These are phyloP conservation scores for Oreortyx pictus DNA, from an alignment of 2,797 vertebrate species.

Conservation along the genomic window DNA sequence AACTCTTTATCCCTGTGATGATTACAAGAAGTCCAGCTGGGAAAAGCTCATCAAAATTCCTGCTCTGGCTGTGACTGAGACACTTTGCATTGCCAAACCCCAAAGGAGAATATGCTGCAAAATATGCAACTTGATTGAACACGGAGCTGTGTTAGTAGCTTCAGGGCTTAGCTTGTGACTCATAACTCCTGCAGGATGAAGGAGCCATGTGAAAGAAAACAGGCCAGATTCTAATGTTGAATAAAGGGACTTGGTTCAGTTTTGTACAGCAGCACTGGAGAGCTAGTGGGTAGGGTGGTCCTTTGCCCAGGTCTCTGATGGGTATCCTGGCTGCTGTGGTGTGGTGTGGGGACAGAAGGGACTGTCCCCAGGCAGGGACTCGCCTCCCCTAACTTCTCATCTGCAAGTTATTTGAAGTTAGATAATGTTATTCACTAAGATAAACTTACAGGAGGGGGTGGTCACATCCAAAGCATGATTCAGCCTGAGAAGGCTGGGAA, in stretches of 20 bases:
- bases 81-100: not conserved
- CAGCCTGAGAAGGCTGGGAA: not conserved
- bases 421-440: not conserved
- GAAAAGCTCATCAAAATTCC: slow-evolving; percentile 60
- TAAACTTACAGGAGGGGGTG: not conserved
- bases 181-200: not conserved
- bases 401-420: not conserved
- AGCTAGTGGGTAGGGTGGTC: not conserved
- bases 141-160: not conserved
- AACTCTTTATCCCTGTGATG: slow-evolving; percentile 19
- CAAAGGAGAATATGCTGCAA: not conserved
- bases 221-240: not conserved
- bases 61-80: not conserved
- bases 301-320: not conserved
- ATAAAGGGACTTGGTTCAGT: not conserved
- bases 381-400: not conserved
- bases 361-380: not conserved
- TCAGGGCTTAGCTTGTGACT: not conserved
- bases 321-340: not conserved
- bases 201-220: not conserved
- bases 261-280: not conserved
- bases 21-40: slow-evolving; percentile 64
- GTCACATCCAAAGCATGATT: not conserved
- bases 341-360: not conserved
- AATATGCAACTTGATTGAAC: not conserved